phyloP scores from a whole-genome alignment of 2,797 vertebrate genomes.

The Sitta carolinensis region DNA sequence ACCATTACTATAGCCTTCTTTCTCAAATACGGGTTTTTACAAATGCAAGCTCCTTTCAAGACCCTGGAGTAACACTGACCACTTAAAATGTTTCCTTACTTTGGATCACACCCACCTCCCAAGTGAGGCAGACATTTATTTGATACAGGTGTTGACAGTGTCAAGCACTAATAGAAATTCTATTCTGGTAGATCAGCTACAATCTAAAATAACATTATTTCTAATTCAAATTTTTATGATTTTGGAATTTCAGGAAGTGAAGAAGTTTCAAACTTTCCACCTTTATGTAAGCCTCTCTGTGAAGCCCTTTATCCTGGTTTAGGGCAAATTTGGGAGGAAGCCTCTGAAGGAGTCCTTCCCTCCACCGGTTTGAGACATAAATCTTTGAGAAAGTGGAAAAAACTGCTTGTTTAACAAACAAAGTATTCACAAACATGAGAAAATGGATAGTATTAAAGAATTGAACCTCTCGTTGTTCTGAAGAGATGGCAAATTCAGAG shows the following conservation, averaged over 20 bases:
- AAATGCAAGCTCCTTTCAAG: not conserved
- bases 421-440: not conserved
- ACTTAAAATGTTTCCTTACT: not conserved
- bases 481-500: not conserved
- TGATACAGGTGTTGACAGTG: not conserved
- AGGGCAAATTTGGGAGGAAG: not conserved
- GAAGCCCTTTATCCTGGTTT: not conserved
- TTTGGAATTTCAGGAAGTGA: not conserved
- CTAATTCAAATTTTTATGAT: not conserved
- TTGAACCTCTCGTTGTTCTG: not conserved
- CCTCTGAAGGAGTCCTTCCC: not conserved
- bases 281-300: not conserved
- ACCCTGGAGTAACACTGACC: not conserved
- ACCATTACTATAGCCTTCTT: not conserved
- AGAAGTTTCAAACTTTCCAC: not conserved
- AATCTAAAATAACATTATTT: not conserved
- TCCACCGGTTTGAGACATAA: fast-evolving
- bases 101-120: not conserved
- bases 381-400: not conserved
- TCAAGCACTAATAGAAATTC: not conserved
- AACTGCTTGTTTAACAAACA: not conserved
- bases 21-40: not conserved
- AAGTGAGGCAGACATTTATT: not conserved
- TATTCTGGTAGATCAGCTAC: not conserved
- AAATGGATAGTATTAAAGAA: not conserved